Evolutionary conservation across 2,113 vertebrate genomes (phyloP).

Genomic region (Bubo bubo): DNA sequence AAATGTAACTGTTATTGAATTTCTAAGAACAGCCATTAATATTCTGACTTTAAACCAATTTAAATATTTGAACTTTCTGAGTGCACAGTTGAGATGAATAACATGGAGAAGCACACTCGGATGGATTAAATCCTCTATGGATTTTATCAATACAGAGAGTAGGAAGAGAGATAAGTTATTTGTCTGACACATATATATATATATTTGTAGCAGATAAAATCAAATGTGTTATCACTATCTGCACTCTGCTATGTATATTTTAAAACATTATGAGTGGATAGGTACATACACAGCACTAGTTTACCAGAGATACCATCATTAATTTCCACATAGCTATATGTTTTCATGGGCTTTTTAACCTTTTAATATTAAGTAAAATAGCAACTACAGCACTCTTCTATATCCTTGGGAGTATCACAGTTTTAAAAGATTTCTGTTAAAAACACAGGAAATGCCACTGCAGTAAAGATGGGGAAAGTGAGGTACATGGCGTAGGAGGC

Average conservation of each 20-base stretch:
- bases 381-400: conserved; percentile 23
- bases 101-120: conserved; percentile 21
- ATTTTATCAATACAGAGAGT: conserved; percentile 54
- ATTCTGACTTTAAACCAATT: conserved; percentile 57
- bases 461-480: neutral
- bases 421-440: conserved; percentile 16
- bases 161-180: conserved; percentile 48
- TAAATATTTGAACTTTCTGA: conserved; percentile 66
- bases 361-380: conserved; percentile 68
- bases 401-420: conserved; percentile 2
- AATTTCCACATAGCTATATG: conserved; percentile 65
- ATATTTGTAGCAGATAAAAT: conserved; percentile 64
- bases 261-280: conserved; percentile 64
- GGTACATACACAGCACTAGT: conserved; percentile 44
- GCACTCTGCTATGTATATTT: conserved; percentile 68
- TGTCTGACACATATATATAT: conserved; percentile 43
- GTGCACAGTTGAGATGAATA: conserved; percentile 45
- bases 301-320: conserved; percentile 70
- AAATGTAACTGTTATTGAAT: neutral
- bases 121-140: conserved; percentile 43
- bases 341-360: conserved; percentile 65
- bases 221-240: conserved; percentile 68
- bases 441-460: neutral
- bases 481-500: neutral
- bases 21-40: conserved; percentile 28